These are phyloP conservation scores for Catharus ustulatus DNA, from an alignment of 2,797 vertebrate genomes.

Conservation along the genomic window DNA sequence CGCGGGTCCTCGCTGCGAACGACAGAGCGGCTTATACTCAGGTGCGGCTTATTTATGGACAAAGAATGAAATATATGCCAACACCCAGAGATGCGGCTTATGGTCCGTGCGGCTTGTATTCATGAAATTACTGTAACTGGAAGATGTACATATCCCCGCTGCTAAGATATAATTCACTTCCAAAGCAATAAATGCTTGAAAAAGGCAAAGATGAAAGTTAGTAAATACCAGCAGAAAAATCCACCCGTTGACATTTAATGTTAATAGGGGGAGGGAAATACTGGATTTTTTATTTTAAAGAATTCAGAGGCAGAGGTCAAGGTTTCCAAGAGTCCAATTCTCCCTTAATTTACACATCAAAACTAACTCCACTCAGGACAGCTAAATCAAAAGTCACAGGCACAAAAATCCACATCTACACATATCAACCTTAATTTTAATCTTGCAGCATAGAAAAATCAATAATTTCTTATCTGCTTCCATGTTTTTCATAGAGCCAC, in stretches of 20 bases:
- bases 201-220: slow-evolving; percentile 24
- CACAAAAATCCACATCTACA: not conserved
- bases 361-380: not conserved
- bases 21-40: too few relatives aligned
- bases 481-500: not conserved
- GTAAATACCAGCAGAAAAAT: slow-evolving; percentile 22
- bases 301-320: not conserved
- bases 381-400: not conserved
- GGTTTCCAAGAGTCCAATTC: not conserved
- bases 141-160: not conserved
- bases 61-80: too few relatives aligned
- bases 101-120: too few relatives aligned
- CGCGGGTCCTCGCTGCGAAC: too few relatives aligned
- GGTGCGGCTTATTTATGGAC: too few relatives aligned
- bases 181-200: slow-evolving; percentile 6
- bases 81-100: too few relatives aligned
- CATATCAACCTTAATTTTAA: not conserved
- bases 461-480: not conserved
- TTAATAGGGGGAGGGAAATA: not conserved
- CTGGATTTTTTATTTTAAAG: not conserved
- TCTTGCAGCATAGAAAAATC: not conserved
- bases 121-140: too few relatives aligned
- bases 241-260: slow-evolving; percentile 23
- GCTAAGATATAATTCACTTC: not conserved
- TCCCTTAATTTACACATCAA: not conserved